Conservation (phyloP, 2,888 invertebrate genomes). For the Chouioia cunea region DNA sequence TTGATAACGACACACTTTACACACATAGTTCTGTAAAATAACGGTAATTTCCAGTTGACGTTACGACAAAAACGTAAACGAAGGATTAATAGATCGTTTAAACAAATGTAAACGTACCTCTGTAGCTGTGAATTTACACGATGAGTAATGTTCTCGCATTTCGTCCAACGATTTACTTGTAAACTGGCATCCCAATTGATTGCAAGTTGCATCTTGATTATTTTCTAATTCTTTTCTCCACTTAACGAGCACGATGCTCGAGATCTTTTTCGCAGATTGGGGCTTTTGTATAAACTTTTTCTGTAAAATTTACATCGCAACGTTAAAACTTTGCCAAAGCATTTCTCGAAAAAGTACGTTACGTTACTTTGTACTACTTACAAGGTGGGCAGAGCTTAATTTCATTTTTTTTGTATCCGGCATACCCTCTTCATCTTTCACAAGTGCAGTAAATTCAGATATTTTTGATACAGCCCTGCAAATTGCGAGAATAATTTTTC, state of each 20-base stretch:
- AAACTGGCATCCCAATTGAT: conserved; percentile 60
- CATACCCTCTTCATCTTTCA: conserved; percentile 52
- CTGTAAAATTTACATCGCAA: conserved; percentile 43
- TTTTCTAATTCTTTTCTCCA: conserved; percentile 58
- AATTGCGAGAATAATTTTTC: conserved; percentile 35
- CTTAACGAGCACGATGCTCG: conserved; percentile 52
- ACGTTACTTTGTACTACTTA: too few species aligned
- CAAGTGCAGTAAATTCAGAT: conserved; percentile 56
- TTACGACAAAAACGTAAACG: neutral
- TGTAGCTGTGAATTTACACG: conserved; percentile 57
- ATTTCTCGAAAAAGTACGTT: too few species aligned
- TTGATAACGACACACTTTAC: conserved; percentile 61
- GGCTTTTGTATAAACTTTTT: conserved; percentile 50
- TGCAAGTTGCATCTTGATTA: conserved; percentile 55
- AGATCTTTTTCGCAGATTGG: conserved; percentile 50
- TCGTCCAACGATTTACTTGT: conserved; percentile 51
- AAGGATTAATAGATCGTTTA: neutral
- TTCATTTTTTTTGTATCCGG: conserved; percentile 48
- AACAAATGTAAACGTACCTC: conserved; percentile 47
- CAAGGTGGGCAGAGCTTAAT: conserved; percentile 41
- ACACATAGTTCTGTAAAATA: conserved; percentile 56
- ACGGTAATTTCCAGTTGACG: neutral
- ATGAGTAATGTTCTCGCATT: conserved; percentile 59
- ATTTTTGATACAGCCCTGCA: conserved; percentile 63
- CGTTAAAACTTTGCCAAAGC: neutral